A percentile compares a stretch with the other conserved stretches of the same genome.
phyloP scores from a whole-genome alignment of 2,797 vertebrate species.

The Microcaecilia unicolor region DNA sequence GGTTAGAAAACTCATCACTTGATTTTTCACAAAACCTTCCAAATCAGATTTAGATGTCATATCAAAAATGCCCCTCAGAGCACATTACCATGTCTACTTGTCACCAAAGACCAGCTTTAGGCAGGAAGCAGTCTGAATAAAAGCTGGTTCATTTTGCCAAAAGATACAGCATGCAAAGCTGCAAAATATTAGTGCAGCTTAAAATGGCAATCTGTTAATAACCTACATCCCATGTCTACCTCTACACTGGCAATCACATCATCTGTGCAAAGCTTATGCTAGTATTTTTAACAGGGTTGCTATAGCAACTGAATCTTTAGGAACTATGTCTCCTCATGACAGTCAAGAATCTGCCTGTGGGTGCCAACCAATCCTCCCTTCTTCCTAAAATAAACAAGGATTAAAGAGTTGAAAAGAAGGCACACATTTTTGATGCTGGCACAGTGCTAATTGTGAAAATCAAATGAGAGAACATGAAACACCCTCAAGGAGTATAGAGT shows the following conservation, averaged over 20 bases:
- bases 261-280: constrained; percentile 2
- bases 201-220: neutral
- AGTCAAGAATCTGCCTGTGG: neutral
- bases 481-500: neutral
- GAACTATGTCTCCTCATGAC: constrained; percentile 17
- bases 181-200: neutral
- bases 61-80: too few species aligned
- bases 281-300: constrained; percentile 27
- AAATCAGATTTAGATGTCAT: too few species aligned
- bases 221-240: neutral
- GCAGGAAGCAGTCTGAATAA: too few species aligned
- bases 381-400: neutral
- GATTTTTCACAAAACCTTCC: too few species aligned
- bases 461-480: neutral
- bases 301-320: constrained; percentile 13
- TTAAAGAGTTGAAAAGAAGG: neutral
- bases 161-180: neutral
- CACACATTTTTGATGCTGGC: neutral
- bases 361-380: neutral
- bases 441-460: neutral
- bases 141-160: too few species aligned
- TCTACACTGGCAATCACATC: neutral
- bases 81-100: too few species aligned
- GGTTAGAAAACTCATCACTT: too few species aligned
- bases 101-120: too few species aligned